phyloP scores from a whole-genome alignment of 2,888 invertebrate genomes.

The Leucophenga maculata region DNA sequence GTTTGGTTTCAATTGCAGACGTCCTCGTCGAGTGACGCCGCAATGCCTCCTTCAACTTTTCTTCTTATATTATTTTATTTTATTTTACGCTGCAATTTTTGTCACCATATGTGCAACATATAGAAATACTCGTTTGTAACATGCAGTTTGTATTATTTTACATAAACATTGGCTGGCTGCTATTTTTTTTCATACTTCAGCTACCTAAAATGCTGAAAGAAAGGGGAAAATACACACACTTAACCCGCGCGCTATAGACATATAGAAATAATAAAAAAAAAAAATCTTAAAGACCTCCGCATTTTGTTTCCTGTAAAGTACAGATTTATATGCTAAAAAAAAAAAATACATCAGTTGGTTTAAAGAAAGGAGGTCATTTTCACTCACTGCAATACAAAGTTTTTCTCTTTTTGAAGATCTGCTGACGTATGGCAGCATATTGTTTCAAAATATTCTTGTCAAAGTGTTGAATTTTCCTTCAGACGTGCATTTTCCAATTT shows the following conservation, averaged over 20 bases:
- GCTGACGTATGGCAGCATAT: no score
- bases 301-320: no score
- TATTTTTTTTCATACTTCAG: not conserved
- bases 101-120: constrained; percentile 20
- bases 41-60: not conserved
- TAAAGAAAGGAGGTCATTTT: no score
- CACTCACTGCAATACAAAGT: no score
- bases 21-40: not conserved
- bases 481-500: no score
- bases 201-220: not conserved
- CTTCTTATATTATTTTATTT: no score
- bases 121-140: not conserved
- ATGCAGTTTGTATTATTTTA: constrained; percentile 22
- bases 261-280: not conserved
- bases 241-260: not conserved
- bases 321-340: no score
- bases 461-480: no score
- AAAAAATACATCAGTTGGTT: no score
- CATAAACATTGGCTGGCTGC: constrained; percentile 15
- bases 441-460: no score
- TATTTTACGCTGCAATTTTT: not conserved
- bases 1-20: constrained; percentile 59
- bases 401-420: no score
- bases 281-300: no score
- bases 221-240: not conserved